phyloP scores from a whole-genome alignment of 2,113 vertebrate species.

The Piprites chloris region DNA sequence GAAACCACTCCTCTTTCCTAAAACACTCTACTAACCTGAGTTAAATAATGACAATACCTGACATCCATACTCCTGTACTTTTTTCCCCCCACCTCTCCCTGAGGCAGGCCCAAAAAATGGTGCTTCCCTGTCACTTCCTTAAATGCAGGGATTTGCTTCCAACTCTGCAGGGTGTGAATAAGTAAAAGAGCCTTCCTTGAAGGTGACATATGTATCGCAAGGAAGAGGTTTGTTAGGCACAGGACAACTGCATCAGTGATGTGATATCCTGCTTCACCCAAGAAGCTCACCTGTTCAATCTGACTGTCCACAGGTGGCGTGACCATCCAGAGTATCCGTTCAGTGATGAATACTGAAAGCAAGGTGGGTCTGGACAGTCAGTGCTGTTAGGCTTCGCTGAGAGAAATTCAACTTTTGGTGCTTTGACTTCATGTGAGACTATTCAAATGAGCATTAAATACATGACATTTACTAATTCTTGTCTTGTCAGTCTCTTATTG shows the following conservation, averaged over 20 bases:
- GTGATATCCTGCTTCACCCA: not conserved
- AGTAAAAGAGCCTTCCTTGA: not conserved
- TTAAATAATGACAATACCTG: not conserved
- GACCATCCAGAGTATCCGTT: constrained; percentile 94
- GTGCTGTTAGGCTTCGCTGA: not conserved
- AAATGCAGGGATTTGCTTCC: not conserved
- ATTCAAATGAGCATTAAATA: constrained; percentile 42
- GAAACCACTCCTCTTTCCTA: not conserved
- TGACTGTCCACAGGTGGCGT: constrained; percentile 82
- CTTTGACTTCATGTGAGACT: not conserved
- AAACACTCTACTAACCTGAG: not conserved
- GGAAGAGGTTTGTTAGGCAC: not conserved
- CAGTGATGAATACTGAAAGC: constrained; percentile 83
- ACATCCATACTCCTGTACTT: not conserved
- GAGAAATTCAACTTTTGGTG: not conserved
- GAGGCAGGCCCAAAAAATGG: not conserved
- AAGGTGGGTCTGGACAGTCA: not conserved
- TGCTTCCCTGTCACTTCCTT: not conserved
- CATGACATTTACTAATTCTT: not conserved
- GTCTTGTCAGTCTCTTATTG: not conserved
- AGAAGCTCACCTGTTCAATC: not conserved
- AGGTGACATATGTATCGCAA: not conserved
- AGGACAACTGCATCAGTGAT: not conserved
- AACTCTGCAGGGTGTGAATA: not conserved
- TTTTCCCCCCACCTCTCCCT: not conserved